Evolutionary conservation across 2,797 vertebrate species (phyloP).

Genomic region (Fringilla coelebs): DNA sequence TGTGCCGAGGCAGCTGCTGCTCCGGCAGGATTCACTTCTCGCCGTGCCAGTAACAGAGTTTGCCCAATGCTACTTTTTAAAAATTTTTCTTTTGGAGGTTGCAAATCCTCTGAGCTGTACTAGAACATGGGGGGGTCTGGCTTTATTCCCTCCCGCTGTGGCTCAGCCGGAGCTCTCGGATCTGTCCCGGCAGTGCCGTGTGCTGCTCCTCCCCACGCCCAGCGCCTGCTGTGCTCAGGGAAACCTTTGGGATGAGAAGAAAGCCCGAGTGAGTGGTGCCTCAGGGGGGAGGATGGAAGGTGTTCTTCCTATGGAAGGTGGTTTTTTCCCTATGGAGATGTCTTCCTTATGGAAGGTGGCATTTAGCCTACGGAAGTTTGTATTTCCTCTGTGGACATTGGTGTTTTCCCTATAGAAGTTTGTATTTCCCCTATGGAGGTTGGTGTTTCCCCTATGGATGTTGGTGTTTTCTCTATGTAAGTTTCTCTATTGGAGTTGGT

Average conservation of each 20-base stretch:
- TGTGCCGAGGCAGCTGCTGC: not conserved
- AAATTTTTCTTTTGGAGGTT: not conserved
- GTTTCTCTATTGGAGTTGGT: too few relatives aligned
- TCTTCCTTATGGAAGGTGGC: too few relatives aligned
- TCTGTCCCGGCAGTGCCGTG: not conserved
- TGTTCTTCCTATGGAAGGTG: fast-evolving
- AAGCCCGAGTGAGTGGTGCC: not conserved
- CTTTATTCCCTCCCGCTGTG: not conserved
- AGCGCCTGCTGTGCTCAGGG: not conserved
- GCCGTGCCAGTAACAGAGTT: fast-evolving
- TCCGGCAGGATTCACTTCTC: not conserved
- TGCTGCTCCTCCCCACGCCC: not conserved
- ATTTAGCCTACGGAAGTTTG: fast-evolving
- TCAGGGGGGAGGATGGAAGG: not conserved
- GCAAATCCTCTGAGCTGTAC: not conserved
- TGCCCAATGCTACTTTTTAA: not conserved
- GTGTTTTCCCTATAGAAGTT: not conserved
- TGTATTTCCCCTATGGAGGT: fast-evolving
- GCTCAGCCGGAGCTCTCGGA: not conserved
- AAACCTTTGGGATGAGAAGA: fast-evolving
- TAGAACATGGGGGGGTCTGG: not conserved
- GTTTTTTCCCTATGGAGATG: too few relatives aligned
- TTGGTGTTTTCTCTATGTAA: fast-evolving
- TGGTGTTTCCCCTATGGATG: fast-evolving
- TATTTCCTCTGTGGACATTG: fast-evolving